Evolutionary conservation across 2,113 vertebrate genomes (phyloP), one percentile per base, ranked within the genome.

Genomic region (Opisthocomus hoazin): DNA sequence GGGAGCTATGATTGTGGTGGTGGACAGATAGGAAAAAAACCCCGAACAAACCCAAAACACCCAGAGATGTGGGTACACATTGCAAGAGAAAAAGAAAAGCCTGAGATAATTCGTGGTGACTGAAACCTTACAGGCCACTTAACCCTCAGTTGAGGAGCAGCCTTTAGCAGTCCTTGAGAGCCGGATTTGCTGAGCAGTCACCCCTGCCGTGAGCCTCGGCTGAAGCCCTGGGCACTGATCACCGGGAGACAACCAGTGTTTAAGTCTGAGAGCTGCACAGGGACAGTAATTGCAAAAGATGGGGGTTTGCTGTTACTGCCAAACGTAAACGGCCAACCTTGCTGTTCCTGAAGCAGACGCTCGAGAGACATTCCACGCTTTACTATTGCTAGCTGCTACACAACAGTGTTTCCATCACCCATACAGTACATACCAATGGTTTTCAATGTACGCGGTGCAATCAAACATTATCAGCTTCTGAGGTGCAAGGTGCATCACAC

Each of bases 381-480:
- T 14, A 10, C 9, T 43, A 34, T 13, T 50, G 12, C 39, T 11
- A 20, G 18, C 29, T 39, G 43, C 39, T 61, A 6, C 5, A 24
- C 24, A 29, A 12, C 30, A 8, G 34, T 30, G 16, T 39, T 61
- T 73, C 32, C 36, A 30, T 51, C 36, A 16, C 5, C 10, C 10
- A 1, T 10, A 13, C 19, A 12, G n/a, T 39, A 11, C 1, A 1
- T 27, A 21, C 8, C 12, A 13, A 5, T 22, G 53, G 29, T 11
- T 79, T 46, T 51, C 27, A 58, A 19, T 61, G 26, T 12, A 41
- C 0, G 6, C 9, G 9, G 34, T 12, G 21, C 50, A 23, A 54
- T 37, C 30, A 23, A 68, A 45, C 15, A 10, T 24, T 21, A 80
- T 16, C 39, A 43, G 24, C 60, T 57, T 39, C 15, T 34, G 48